These are phyloP conservation scores for Desmophyllum pertusum DNA, from an alignment of 92 coral and sea anemone genomes.

Conservation along the genomic window DNA sequence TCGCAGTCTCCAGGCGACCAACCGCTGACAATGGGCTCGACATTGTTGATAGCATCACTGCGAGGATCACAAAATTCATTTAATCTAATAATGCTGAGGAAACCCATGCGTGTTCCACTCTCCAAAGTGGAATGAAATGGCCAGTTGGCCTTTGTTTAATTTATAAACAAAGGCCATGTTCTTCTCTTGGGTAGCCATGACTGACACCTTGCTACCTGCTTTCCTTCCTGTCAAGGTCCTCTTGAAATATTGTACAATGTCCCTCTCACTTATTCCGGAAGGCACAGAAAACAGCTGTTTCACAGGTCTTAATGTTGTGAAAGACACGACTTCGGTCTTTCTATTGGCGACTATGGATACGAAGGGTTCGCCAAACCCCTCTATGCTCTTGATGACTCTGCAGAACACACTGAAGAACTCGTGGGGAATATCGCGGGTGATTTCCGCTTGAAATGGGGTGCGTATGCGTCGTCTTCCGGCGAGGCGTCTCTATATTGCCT, in stretches of 20 bases:
- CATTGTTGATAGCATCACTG: no score
- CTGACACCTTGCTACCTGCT: constrained; percentile 24
- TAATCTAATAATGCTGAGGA: constrained; percentile 60
- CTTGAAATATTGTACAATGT: constrained; percentile 60
- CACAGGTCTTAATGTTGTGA: constrained; percentile 49
- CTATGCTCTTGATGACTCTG: not conserved
- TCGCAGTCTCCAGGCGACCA: not conserved
- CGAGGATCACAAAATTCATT: not conserved
- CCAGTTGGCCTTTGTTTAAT: constrained; percentile 61
- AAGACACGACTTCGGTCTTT: constrained; percentile 40
- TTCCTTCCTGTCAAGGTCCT: constrained; percentile 43
- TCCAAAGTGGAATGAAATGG: constrained; percentile 69
- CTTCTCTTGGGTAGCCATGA: constrained; percentile 51
- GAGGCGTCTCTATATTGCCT: not conserved
- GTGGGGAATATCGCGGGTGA: constrained; percentile 30
- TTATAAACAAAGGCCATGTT: constrained; percentile 69
- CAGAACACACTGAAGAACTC: not conserved
- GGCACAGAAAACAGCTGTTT: constrained; percentile 48
- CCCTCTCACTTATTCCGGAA: constrained; percentile 46
- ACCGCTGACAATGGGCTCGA: not conserved
- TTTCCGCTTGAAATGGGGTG: constrained; percentile 55
- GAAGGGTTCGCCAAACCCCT: constrained; percentile 44
- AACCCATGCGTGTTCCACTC: constrained; percentile 71
- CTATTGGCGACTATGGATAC: not conserved
- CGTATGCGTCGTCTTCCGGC: constrained; percentile 6